Conservation (phyloP, 2,888 invertebrate species). For the Gerris lacustris region DNA sequence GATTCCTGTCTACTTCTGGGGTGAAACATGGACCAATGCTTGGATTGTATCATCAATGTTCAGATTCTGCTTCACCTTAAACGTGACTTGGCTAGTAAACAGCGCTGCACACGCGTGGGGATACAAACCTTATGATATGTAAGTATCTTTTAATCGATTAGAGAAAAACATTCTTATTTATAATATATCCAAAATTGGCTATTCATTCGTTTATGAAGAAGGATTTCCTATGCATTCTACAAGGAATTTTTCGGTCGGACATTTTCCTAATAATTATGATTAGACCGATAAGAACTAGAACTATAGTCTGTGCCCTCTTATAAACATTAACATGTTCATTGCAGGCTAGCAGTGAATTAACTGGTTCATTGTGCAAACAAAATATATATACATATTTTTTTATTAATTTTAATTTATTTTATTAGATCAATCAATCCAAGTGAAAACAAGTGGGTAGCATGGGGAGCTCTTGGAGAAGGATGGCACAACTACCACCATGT, state of each 20-base stretch:
- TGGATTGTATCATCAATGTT: conserved; percentile 58
- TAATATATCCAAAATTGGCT: conserved; percentile 4
- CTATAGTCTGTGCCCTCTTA: too few relatives aligned
- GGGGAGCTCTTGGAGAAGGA: conserved; percentile 34
- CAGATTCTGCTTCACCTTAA: conserved; percentile 66
- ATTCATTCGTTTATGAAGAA: neutral
- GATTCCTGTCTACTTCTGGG: conserved; percentile 65
- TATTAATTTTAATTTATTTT: too few relatives aligned
- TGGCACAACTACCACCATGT: conserved; percentile 48
- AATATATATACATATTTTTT: too few relatives aligned
- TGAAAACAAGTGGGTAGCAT: conserved; percentile 30
- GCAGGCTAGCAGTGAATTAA: too few relatives aligned
- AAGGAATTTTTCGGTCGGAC: too few relatives aligned
- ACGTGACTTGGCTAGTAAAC: conserved; percentile 84
- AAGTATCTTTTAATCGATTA: conserved; percentile 32
- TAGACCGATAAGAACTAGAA: too few relatives aligned
- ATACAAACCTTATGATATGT: conserved; percentile 60
- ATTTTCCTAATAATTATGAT: too few relatives aligned
- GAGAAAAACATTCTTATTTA: neutral
- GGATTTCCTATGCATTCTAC: too few relatives aligned
- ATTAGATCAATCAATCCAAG: conserved; percentile 33
- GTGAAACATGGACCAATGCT: conserved; percentile 54
- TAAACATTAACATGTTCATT: too few relatives aligned
- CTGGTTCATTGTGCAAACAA: too few relatives aligned
- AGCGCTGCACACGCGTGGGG: conserved; percentile 77